A percentile compares a stretch with the other conserved stretches of the same genome.
Evolutionary conservation across 2,113 vertebrate species (phyloP).

Genomic region (Crotalus horridus): DNA sequence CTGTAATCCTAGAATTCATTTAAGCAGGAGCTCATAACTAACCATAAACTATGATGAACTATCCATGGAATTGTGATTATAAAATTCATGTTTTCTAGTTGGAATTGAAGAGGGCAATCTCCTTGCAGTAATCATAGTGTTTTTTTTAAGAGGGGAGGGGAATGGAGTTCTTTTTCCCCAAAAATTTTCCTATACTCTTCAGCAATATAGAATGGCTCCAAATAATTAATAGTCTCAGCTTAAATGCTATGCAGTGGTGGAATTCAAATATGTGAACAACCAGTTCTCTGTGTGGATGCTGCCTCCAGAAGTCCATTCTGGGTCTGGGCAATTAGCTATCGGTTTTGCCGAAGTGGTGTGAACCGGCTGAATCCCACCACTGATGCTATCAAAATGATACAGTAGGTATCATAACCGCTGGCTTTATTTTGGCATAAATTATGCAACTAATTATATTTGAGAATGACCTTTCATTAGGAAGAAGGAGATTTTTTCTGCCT

Average conservation of each 20-base stretch:
- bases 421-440: conserved; percentile 35
- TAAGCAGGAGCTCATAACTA: neutral
- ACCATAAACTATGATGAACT: neutral
- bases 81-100: neutral
- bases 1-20: neutral
- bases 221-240: conserved; percentile 42
- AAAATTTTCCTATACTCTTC: conserved; percentile 27
- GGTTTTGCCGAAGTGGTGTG: no score
- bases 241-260: conserved; percentile 5
- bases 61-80: neutral
- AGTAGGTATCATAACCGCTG: conserved; percentile 29
- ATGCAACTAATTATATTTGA: conserved; percentile 23
- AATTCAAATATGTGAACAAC: no score
- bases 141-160: neutral
- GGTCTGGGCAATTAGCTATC: no score
- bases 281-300: no score
- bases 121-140: neutral
- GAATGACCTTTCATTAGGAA: conserved; percentile 1
- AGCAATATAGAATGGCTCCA: conserved; percentile 28
- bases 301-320: no score
- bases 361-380: no score
- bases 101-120: neutral
- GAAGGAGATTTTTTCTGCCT: neutral
- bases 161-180: neutral
- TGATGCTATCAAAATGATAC: conserved; percentile 16